A percentile compares a stretch with the other conserved stretches of the same genome.
Conservation (phyloP, 1,140 invertebrate genomes). For the Rhynchophorus ferrugineus region DNA sequence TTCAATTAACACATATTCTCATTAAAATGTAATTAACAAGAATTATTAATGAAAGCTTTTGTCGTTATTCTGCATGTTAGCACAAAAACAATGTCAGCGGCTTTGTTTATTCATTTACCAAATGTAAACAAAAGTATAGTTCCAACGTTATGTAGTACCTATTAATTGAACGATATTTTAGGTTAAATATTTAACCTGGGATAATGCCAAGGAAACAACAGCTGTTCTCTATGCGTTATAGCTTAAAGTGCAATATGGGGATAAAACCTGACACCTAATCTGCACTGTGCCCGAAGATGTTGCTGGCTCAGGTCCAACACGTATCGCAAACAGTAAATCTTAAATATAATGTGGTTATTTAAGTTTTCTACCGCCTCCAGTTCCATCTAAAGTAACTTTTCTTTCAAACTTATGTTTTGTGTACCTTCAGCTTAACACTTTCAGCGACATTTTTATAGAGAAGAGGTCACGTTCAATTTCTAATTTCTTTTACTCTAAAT, state of each 20-base stretch:
- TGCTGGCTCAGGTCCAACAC: slow-evolving; percentile 21
- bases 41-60: no score
- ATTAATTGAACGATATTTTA: no score
- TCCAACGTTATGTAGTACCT: no score
- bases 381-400: slow-evolving; percentile 21
- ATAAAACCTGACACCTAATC: slow-evolving; percentile 24
- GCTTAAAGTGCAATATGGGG: slow-evolving; percentile 23
- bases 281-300: slow-evolving; percentile 17
- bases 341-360: slow-evolving; percentile 24
- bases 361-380: slow-evolving; percentile 19
- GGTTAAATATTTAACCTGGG: slow-evolving; percentile 16
- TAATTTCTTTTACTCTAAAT: no score
- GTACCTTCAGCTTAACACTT: slow-evolving; percentile 14
- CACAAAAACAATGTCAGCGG: no score
- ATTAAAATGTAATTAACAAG: no score
- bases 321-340: slow-evolving; percentile 22
- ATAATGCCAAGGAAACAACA: slow-evolving; percentile 21
- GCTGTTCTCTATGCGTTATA: slow-evolving; percentile 22
- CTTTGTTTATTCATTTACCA: no score
- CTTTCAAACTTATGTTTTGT: slow-evolving; percentile 12
- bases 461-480: no score
- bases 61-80: no score
- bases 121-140: no score
- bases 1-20: no score
- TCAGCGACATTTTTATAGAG: slow-evolving; percentile 6